These are phyloP conservation scores for Dicrostonyx torquatus DNA, from an alignment of 2,797 vertebrate genomes.

Conservation along the genomic window DNA sequence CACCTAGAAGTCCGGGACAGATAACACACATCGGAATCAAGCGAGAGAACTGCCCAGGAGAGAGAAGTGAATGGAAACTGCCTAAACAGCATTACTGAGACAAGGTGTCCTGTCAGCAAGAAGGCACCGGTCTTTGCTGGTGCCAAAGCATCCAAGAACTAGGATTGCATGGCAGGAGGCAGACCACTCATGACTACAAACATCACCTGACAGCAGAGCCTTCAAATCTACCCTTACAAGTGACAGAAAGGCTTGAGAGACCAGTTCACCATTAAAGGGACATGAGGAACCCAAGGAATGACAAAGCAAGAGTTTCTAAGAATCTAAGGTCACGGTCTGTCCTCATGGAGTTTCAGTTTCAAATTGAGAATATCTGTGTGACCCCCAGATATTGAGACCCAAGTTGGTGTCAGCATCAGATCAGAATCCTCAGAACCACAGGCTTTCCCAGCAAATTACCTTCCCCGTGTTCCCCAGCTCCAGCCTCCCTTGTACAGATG, in stretches of 20 bases:
- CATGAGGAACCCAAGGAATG: neutral
- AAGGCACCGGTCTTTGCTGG: neutral
- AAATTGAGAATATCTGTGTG: neutral
- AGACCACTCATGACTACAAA: neutral
- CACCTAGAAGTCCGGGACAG: neutral
- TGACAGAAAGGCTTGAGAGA: neutral
- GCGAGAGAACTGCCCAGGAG: neutral
- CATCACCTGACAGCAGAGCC: neutral
- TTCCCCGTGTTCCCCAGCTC: neutral
- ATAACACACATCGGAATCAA: neutral
- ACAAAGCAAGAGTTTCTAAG: neutral
- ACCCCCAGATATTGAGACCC: neutral
- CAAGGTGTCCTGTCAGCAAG: accelerated
- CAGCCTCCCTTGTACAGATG: neutral
- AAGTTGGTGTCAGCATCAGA: neutral
- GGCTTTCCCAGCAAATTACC: neutral
- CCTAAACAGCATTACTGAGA: too few relatives aligned
- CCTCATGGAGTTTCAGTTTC: neutral
- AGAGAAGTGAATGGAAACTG: neutral
- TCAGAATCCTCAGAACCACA: neutral
- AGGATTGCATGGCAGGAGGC: neutral
- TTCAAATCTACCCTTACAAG: too few relatives aligned
- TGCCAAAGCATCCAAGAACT: neutral
- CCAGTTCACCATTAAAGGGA: neutral
- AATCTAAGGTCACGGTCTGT: neutral